Base-by-base conservation (phyloP, 2,888 invertebrate genomes). In the Lycaena phlaeas region DNA sequence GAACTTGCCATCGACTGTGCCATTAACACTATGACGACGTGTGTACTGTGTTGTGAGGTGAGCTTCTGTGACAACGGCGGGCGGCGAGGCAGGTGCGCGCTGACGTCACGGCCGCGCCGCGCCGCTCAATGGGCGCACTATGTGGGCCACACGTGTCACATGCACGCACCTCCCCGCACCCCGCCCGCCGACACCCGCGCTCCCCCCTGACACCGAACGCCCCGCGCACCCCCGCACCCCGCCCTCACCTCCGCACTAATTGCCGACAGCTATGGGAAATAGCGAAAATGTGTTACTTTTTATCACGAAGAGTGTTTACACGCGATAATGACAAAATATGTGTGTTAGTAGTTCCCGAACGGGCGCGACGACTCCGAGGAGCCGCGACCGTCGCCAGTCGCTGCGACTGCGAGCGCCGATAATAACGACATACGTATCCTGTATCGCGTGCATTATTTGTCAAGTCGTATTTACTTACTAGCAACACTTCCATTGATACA, bases 111-210 rank as follows among this genome's bases (percentile, higher is more conserved):
- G 66, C 61, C 61, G 59, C 54, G 49, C 25, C 39, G 22, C 25
- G 48, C 4, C 56, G 57, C 66, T 75, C 71, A 71, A 75, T 75
- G 76, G 68, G 64, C 64, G 56, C 66, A 61, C 63, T 71, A 78
- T 79, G 74, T 78, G 75, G 77, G 78, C 66, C 79, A 81, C 82
- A 79, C 81, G 81, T 82, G 81, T 73, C 76, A 59, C 56, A 55
- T 50, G 50, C 59, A 54, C 57, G 51, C 56, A 43, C 48, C 44
- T 43, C 48, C 44, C 49, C 40, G 41, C 43, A 45, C 40, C 45
- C 45, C 43, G 47, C 45, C 37, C 47, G 36, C 45, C 42, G 53
- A 48, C 48, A 42, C 52, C 42, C 58, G 51, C 59, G 55, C 64
- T 56, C 64, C 63, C 60, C 59, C 57, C n/a, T n/a, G n/a, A n/a